phyloP scores from a whole-genome alignment of 2,797 vertebrate species.

The Aulostomus chinensis region DNA sequence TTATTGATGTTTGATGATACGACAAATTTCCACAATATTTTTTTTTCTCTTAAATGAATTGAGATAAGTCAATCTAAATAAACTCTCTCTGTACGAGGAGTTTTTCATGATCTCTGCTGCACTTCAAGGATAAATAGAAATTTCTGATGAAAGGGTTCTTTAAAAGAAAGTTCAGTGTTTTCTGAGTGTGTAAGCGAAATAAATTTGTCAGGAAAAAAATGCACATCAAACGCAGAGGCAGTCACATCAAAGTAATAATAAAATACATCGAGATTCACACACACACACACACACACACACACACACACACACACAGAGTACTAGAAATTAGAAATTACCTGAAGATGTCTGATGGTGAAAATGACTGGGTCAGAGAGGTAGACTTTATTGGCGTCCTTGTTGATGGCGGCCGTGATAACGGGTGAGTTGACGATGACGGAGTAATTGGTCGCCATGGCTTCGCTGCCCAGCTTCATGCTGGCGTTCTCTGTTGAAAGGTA shows the following conservation, averaged over 20 bases:
- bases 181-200: constrained; percentile 3
- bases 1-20: no score
- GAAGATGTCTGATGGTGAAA: constrained; percentile 94
- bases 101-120: constrained; percentile 16
- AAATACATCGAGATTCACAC: constrained; percentile 2
- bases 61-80: no score
- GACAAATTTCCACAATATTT: no score
- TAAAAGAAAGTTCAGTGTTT: constrained; percentile 7
- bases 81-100: no score
- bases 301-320: no score
- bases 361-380: constrained; percentile 96
- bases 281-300: no score
- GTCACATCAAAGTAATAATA: constrained; percentile 20
- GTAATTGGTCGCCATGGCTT: constrained; percentile 94
- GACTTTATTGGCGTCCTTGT: constrained; percentile 97
- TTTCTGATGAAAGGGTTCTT: constrained; percentile 27
- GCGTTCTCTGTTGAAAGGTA: constrained; percentile 98
- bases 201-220: constrained; percentile 5
- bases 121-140: constrained; percentile 17
- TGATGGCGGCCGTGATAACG: constrained; percentile 96
- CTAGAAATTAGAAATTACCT: constrained; percentile 88
- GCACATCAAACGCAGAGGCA: constrained; percentile 14
- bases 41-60: no score
- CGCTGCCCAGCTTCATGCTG: constrained; percentile 93
- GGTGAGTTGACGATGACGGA: constrained; percentile 97